phyloP scores from a whole-genome alignment of 2,797 vertebrate genomes.

The Chanos chanos region DNA sequence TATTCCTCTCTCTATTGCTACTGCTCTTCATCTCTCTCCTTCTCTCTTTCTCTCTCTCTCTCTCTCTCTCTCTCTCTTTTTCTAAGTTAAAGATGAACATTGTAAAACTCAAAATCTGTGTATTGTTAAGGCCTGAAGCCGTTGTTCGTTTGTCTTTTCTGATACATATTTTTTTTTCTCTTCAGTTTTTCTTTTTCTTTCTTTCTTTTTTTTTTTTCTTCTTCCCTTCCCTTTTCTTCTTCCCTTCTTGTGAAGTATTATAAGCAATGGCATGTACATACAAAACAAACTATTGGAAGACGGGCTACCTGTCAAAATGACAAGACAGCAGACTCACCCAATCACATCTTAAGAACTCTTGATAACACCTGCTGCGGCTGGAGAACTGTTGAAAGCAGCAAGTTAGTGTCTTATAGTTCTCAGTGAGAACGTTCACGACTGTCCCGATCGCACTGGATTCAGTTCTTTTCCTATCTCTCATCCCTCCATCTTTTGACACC shows the following conservation, averaged over 20 bases:
- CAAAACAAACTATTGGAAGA: too few species aligned
- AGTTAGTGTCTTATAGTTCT: slow-evolving; percentile 60
- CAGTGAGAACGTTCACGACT: slow-evolving; percentile 69
- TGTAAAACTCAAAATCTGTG: too few species aligned
- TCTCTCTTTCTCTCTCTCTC: not conserved
- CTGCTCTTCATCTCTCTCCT: not conserved
- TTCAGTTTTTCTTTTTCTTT: not conserved
- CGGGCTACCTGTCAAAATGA: too few species aligned
- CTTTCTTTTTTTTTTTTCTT: not conserved
- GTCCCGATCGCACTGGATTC: slow-evolving; percentile 42
- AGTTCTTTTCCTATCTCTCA: slow-evolving; percentile 14
- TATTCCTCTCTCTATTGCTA: not conserved
- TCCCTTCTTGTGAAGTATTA: not conserved
- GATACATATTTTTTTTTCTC: not conserved
- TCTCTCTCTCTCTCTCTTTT: too few species aligned
- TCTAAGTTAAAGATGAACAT: too few species aligned
- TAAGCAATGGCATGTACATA: not conserved
- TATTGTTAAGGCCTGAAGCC: too few species aligned
- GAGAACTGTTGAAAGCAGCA: slow-evolving; percentile 23
- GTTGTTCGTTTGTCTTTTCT: too few species aligned
- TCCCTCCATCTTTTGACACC: slow-evolving; percentile 59
- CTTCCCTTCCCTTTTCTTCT: not conserved
- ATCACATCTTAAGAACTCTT: slow-evolving; percentile 23
- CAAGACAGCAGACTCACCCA: slow-evolving; percentile 16
- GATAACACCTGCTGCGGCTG: too few species aligned